Conservation (phyloP, 2,797 vertebrate genomes). For the Hippocampus kuda region DNA sequence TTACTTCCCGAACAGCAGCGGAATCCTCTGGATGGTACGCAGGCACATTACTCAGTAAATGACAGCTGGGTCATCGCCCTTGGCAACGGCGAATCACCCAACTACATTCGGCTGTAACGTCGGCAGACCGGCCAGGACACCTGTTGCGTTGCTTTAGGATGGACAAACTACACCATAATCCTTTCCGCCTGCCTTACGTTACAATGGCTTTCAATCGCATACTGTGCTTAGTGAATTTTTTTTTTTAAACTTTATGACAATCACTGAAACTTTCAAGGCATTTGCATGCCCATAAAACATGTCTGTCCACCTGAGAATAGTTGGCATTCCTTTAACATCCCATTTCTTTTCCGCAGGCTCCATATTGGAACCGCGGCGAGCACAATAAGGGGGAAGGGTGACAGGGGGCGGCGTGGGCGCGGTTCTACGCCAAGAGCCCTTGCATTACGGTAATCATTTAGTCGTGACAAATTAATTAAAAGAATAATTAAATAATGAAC, state of each 20-base stretch:
- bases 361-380: constrained; percentile 31
- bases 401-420: constrained; percentile 38
- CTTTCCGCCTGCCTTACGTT: neutral
- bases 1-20: neutral
- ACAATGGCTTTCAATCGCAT: too few species aligned
- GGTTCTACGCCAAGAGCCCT: constrained; percentile 54
- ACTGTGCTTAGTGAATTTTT: too few species aligned
- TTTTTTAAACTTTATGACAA: neutral
- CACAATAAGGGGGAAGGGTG: constrained; percentile 26
- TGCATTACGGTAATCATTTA: constrained; percentile 74
- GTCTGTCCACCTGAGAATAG: neutral
- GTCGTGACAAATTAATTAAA: constrained; percentile 77
- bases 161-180: neutral
- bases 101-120: neutral
- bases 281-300: neutral
- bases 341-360: neutral
- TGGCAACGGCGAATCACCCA: neutral
- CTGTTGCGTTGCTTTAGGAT: neutral
- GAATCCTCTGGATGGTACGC: neutral
- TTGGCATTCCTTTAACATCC: neutral
- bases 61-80: neutral
- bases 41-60: neutral
- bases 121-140: neutral
- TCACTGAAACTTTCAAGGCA: neutral
- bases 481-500: constrained; percentile 79